phyloP scores from a whole-genome alignment of 2,113 vertebrate species.

The Philantomba maxwellii region DNA sequence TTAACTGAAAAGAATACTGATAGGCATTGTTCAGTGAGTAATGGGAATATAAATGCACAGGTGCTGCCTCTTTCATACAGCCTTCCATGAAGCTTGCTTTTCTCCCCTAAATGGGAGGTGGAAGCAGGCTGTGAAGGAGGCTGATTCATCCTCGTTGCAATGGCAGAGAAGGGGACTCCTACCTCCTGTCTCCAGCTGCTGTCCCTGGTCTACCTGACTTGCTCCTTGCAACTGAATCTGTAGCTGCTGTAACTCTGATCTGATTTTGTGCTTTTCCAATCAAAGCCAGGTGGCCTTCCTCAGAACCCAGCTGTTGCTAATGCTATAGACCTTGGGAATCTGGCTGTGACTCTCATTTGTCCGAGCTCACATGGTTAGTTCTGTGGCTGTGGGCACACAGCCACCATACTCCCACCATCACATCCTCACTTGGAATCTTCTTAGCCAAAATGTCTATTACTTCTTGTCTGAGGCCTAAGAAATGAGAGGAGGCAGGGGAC shows the following conservation, averaged over 20 bases:
- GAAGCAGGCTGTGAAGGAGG: background rate
- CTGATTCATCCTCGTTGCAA: background rate
- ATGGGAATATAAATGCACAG: background rate
- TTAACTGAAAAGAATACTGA: background rate
- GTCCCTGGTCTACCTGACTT: background rate
- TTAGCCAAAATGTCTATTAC: background rate
- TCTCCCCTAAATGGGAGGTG: background rate
- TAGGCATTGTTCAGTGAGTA: background rate
- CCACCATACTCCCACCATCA: background rate
- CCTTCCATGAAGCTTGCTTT: background rate
- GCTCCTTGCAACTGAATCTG: background rate
- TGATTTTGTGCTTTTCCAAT: background rate
- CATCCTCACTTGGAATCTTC: background rate
- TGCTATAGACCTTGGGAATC: background rate
- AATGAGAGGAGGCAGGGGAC: background rate
- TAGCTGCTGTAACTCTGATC: background rate
- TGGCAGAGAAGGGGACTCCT: background rate
- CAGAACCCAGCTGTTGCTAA: background rate
- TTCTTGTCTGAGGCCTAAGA: background rate
- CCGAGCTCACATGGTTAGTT: background rate
- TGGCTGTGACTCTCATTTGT: background rate
- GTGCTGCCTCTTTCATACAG: background rate
- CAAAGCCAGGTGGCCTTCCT: background rate
- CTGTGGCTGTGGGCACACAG: background rate
- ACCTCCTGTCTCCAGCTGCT: background rate